Base-by-base conservation (phyloP, 2,113 vertebrate species). In the Coturnix japonica region DNA sequence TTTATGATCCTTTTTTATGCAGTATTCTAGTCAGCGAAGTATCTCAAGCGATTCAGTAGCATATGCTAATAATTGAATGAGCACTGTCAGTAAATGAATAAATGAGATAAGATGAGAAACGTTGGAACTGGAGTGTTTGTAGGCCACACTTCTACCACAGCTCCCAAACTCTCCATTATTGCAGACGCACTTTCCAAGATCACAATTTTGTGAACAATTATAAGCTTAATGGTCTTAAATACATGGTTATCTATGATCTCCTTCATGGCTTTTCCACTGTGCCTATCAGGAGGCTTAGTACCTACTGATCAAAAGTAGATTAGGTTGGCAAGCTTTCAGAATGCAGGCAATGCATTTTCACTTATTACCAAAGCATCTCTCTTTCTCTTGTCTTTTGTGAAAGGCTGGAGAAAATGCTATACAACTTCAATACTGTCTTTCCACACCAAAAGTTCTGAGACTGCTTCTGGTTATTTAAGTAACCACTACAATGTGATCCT, bases 201-300 rank as follows among this genome's bases (percentile, higher is more conserved):
- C 15, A 26, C 13, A 77, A n/a, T 2, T 13, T 84, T 89, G 22
- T 37, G 30, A 75, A 28, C 57, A 78, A 86, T 10, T 20, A 39
- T 35, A 20, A 15, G 12, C 9, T 81, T 39, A 28, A 20, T 35
- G n/a, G 17, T 81, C 37, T 90, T 63, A 41, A 7, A 49, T 22
- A 31, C 1, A 1, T 8, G 5, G 19, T 54, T 75, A 35, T 43
- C 46, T 46, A 11, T 0, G 0, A 20, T 25, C 9, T 59, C 21
- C 26, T 69, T 6, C 11, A 19, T 18, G 41, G 33, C 25, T 75
- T 89, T 75, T 53, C 43, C 43, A 71, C 13, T 15, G 20, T 69
- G 25, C 49, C 49, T 51, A 51, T 28, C 51, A 53, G 51, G 47
- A 47, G 54, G 30, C 30, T 41, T 11, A 12, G 25, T 23, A 22